phyloP scores from a whole-genome alignment of 2,113 vertebrate species.

The Mustela nigripes region DNA sequence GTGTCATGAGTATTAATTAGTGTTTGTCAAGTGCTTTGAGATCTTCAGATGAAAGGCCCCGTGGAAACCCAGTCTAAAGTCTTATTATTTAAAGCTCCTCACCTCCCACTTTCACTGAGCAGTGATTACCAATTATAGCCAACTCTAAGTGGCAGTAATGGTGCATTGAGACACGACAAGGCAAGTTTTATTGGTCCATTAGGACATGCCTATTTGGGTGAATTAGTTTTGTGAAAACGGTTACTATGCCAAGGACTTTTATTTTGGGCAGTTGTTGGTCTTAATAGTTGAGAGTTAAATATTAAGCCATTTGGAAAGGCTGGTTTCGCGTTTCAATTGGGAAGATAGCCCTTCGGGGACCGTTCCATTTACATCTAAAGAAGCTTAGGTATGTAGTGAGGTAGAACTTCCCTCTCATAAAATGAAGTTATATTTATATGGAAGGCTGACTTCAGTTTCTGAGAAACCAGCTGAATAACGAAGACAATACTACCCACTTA shows the following conservation, averaged over 20 bases:
- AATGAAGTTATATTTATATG: conserved; percentile 61
- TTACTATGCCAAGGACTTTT: conserved; percentile 77
- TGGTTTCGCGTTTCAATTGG: conserved; percentile 54
- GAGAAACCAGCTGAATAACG: conserved; percentile 72
- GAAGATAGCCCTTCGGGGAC: not conserved
- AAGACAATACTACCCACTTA: conserved; percentile 58
- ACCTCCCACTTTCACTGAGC: conserved; percentile 75
- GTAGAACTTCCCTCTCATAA: conserved; percentile 58
- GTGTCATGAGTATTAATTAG: conserved; percentile 81
- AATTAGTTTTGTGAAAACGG: conserved; percentile 81
- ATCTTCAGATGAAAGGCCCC: conserved; percentile 81
- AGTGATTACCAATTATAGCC: conserved; percentile 70
- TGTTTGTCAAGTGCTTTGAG: conserved; percentile 80
- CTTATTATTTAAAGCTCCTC: conserved; percentile 68
- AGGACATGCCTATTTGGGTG: conserved; percentile 77
- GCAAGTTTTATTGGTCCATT: conserved; percentile 83
- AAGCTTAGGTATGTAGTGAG: not conserved
- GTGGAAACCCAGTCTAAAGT: conserved; percentile 52
- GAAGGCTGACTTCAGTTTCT: conserved; percentile 75
- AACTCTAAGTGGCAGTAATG: conserved; percentile 57
- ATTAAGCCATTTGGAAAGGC: conserved; percentile 55
- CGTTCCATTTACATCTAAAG: not conserved
- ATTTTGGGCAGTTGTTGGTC: conserved; percentile 69
- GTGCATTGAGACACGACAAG: conserved; percentile 77
- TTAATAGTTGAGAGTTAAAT: conserved; percentile 74